A percentile compares a stretch with the other conserved stretches of the same genome.
Evolutionary conservation across 2,113 vertebrate genomes (phyloP).

Genomic region (Pomatorhinus ruficollis): DNA sequence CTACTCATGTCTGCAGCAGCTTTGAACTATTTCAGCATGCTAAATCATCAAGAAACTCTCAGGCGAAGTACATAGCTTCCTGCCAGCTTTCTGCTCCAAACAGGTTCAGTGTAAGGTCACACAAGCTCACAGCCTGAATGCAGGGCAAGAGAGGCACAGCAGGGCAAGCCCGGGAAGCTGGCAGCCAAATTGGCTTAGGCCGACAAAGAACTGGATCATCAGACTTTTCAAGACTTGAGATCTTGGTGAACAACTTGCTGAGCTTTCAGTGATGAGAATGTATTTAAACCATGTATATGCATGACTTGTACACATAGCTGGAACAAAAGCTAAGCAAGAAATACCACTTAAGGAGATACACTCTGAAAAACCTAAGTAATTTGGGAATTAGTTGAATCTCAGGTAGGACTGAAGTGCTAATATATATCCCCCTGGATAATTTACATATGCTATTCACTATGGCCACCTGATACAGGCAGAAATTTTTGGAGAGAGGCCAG

Average conservation of each 20-base stretch:
- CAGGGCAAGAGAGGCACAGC: neutral
- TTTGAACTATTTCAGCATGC: conserved; percentile 20
- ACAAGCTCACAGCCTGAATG: neutral
- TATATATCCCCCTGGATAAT: neutral
- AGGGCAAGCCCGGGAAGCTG: neutral
- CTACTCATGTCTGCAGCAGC: conserved; percentile 1
- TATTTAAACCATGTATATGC: neutral
- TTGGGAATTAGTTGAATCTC: neutral
- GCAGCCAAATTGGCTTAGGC: conserved; percentile 1
- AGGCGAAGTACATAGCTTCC: neutral
- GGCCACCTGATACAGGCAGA: neutral
- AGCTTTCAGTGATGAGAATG: neutral
- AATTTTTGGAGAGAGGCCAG: neutral
- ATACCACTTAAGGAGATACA: neutral
- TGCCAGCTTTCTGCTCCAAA: conserved; percentile 31
- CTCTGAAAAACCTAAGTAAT: neutral
- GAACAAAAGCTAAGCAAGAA: neutral
- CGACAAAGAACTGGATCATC: conserved; percentile 2
- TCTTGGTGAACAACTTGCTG: neutral
- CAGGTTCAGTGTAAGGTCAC: conserved; percentile 57
- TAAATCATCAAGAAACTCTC: conserved; percentile 41
- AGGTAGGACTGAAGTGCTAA: neutral
- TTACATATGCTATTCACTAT: neutral
- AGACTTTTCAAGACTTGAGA: neutral
- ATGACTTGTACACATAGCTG: neutral